Evolutionary conservation across 2,888 invertebrate genomes (phyloP).

Genomic region (Leptinotarsa rubiginosa): DNA sequence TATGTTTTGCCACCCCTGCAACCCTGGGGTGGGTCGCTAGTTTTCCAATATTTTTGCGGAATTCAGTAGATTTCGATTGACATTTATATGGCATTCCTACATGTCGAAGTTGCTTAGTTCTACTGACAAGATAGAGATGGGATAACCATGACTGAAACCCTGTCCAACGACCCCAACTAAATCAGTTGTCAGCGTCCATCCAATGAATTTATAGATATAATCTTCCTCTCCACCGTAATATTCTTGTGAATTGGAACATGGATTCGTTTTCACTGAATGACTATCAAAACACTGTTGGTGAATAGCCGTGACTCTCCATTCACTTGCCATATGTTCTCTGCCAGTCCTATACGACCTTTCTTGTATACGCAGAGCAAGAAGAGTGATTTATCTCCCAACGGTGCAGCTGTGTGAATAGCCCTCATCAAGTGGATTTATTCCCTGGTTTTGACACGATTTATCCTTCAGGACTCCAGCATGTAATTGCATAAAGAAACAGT

Average conservation of each 20-base stretch:
- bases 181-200: no score
- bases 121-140: no score
- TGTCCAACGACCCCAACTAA: no score
- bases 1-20: no score
- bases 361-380: slow-evolving; percentile 37
- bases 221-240: no score
- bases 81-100: no score
- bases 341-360: slow-evolving; percentile 5
- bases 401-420: slow-evolving; percentile 54
- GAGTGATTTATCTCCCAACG: slow-evolving; percentile 46
- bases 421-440: slow-evolving; percentile 56
- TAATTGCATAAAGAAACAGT: slow-evolving; percentile 56
- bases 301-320: neutral
- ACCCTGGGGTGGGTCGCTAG: no score
- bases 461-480: slow-evolving; percentile 45
- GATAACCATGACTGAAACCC: no score
- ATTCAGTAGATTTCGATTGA: no score
- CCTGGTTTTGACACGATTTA: slow-evolving; percentile 54
- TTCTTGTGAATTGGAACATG: neutral
- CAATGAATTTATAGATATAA: no score
- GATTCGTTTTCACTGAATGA: neutral
- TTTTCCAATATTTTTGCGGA: no score
- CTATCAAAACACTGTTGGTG: neutral
- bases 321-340: slow-evolving; percentile 8
- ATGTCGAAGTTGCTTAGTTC: no score